Base-by-base conservation (phyloP, 1,140 invertebrate genomes). In the Heliconius eleuchia region DNA sequence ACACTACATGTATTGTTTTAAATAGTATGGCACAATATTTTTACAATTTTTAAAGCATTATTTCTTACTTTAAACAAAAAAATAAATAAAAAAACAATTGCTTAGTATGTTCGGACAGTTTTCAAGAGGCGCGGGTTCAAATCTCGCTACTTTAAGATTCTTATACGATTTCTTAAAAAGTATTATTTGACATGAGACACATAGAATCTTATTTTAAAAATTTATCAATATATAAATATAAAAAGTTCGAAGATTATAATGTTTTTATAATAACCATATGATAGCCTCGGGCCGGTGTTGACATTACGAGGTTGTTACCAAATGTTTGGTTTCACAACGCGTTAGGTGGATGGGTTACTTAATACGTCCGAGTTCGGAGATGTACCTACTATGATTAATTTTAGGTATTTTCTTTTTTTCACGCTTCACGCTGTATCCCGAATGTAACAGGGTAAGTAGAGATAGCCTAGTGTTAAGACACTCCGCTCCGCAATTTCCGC, bases 311-410 rank as follows among this genome's bases (percentile, higher is more conserved):
- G 72, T 50, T 74, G 50, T 79, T 79, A 74, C 77, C 77, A 79
- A 79, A 79, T 79, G 57, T 79, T 73, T 71, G 52, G 77, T 79
- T 79, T 79, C 77, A 52, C 73, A 79, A 79, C 60, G 30, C 34
- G 71, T 74, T 78, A 79, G 60, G 73, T 71, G 73, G 30, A 74
- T 77, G 73, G 60, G 46, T 81, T 81, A 78, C 76, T 71, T 78
- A 73, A 78, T 52, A n/a, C n/a, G 73, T 73, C 30, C 55, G 52
- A 80, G 42, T 77, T 77, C 8, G n/a, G 19, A 66, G 46, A 57
- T 70, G 60, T 66, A 66, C 42, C 42, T 46, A 46, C 74, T 70
- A 34, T 42, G 37, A 72, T 76, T 73, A 52, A 50, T 46, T 71
- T 70, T 71, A 27, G 27, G 60, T 30, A 27, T 5, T 27, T 66